Conservation (phyloP, 1,140 invertebrate species). For the Globodera ellingtonae region DNA sequence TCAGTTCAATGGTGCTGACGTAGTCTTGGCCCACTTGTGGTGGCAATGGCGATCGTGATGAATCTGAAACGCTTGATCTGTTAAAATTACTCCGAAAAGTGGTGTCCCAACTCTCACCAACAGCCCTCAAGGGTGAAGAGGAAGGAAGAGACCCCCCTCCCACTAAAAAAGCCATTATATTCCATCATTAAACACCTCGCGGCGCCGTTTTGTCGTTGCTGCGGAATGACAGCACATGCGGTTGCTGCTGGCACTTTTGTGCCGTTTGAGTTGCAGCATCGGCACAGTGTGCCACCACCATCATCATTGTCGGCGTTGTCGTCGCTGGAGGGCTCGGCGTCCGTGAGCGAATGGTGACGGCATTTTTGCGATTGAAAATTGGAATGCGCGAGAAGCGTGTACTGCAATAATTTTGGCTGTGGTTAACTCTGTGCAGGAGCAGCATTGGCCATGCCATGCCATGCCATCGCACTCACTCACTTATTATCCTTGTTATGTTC, state of each 20-base stretch:
- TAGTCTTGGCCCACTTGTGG: conserved; percentile 31
- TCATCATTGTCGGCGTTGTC: neutral
- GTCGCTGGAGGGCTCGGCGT: neutral
- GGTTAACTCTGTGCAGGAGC: neutral
- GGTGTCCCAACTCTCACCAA: no score
- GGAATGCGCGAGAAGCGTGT: conserved; percentile 1
- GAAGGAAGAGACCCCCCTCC: no score
- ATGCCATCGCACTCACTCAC: neutral
- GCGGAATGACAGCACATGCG: neutral
- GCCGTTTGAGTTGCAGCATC: neutral
- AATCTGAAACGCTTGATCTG: no score
- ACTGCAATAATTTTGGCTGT: neutral
- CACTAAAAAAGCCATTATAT: no score
- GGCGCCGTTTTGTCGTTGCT: neutral
- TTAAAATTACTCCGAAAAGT: no score
- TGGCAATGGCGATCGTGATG: conserved; percentile 14
- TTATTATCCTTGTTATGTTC: neutral
- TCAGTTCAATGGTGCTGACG: conserved; percentile 33
- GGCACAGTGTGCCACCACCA: neutral
- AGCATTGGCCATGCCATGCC: no score
- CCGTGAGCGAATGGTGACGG: neutral
- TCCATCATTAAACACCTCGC: neutral
- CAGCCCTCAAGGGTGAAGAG: no score
- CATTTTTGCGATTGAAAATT: neutral
- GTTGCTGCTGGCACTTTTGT: neutral